Evolutionary conservation across 2,113 vertebrate species (phyloP).

Genomic region (Lophochroa leadbeateri): DNA sequence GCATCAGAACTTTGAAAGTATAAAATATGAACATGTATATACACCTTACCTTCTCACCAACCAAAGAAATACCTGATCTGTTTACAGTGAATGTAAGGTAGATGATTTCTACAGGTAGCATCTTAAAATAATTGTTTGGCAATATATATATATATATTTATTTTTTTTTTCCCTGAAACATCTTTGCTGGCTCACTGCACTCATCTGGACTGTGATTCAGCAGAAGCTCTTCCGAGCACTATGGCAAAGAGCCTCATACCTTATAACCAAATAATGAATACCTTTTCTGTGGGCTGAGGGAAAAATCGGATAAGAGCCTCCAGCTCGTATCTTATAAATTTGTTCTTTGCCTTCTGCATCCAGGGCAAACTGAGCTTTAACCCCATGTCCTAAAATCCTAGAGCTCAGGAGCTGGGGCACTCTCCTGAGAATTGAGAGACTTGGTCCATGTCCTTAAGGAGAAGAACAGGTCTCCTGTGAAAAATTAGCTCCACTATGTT

Average conservation of each 20-base stretch:
- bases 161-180: fast-evolving
- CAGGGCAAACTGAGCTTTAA: background rate
- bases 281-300: background rate
- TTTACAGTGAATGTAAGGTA: background rate
- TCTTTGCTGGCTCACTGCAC: background rate
- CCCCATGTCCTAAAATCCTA: background rate
- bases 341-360: background rate
- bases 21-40: background rate
- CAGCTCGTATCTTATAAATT: background rate
- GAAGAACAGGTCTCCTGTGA: background rate
- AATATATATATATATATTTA: background rate
- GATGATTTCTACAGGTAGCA: background rate
- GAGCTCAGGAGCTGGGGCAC: background rate
- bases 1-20: background rate
- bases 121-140: background rate
- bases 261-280: background rate
- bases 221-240: background rate
- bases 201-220: background rate
- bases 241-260: fast-evolving
- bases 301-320: background rate
- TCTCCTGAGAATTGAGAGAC: background rate
- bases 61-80: background rate
- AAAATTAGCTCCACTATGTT: background rate
- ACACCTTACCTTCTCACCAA: background rate
- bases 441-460: background rate